Conservation (phyloP, 2,113 vertebrate genomes). For the Vidua macroura region DNA sequence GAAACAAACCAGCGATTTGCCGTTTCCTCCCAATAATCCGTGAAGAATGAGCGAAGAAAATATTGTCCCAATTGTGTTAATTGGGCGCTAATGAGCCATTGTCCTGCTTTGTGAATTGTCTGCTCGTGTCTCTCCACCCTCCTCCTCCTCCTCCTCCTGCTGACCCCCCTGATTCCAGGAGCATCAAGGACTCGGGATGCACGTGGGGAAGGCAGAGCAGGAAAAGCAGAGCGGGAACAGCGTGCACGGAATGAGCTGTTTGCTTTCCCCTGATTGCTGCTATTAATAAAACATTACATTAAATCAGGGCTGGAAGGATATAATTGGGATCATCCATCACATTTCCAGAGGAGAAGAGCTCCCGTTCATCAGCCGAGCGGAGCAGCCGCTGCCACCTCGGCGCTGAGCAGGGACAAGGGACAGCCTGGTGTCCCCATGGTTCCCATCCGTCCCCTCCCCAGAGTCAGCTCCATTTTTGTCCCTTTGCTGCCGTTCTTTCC, state of each 20-base stretch:
- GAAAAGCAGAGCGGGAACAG: not conserved
- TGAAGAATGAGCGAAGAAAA: not conserved
- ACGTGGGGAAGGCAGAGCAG: not conserved
- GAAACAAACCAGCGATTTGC: not conserved
- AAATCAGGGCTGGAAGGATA: conserved; percentile 55
- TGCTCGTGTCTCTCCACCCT: not conserved
- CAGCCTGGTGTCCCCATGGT: accelerated
- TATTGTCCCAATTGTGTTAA: not conserved
- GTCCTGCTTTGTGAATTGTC: not conserved
- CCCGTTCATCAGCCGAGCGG: not conserved
- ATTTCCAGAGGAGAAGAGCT: conserved; percentile 8
- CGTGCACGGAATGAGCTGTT: conserved; percentile 49
- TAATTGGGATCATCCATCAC: conserved; percentile 76
- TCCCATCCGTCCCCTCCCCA: accelerated
- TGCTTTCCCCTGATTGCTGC: conserved; percentile 67
- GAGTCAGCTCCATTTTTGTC: not conserved
- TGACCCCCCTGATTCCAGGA: not conserved
- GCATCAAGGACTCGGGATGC: not conserved
- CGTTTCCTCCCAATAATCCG: not conserved
- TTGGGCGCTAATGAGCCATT: not conserved
- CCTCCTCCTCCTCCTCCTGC: not conserved
- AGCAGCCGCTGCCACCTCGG: accelerated
- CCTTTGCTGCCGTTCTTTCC: not conserved
- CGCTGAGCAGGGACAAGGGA: accelerated
- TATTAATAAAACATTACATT: conserved; percentile 78